Evolutionary conservation across 2,797 vertebrate species (phyloP), one percentile per base, ranked within the genome.

Genomic region (Buphagus erythrorhynchus): DNA sequence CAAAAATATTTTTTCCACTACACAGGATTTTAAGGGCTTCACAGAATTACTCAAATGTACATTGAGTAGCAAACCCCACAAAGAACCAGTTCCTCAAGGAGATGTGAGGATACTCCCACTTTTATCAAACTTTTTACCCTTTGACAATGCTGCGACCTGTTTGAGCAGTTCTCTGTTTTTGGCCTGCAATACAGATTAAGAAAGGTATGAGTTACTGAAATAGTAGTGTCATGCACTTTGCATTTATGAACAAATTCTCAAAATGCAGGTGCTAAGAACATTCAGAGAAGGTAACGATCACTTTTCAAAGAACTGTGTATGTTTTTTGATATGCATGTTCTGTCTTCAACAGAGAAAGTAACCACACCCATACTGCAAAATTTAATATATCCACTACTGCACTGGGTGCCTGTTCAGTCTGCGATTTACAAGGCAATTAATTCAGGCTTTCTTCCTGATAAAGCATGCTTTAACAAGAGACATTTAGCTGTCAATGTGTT

Each of bases 141-240:
- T 99, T 17, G 99, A 99, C 93, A 99, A 98, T 8, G 99, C 99
- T 52, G 99, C 99, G 36, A 99, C 99, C 97, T 99, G 99, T 95
- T 99, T 99, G 98, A 99, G 98, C 95, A 99, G 97, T 97, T 99
- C 99, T 96, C 99, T 98, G 98, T 99, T 99, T 98, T 99, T 99
- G 83, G 98, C 96, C 99, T 99, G 98, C 86, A 97, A 98, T 16
- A 97, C 36, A 96, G 67, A 98, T 59, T 82, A 36, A 90, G 95
- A 46, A 58, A 21, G 20, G 18, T 40, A 66, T 9, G 10, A 73
- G 83, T 96, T 40, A 79, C 13, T 22, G 55, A 48, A 62, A 61
- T 1, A 20, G 25, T 11, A 49, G 6, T 0, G 3, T n/a, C 35
- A 76, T 8, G 33, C 24, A 25, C 16, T 31, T 7, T 21, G 49